Base-by-base conservation (phyloP, 2,113 vertebrate species). In the Corynorhinus townsendii region DNA sequence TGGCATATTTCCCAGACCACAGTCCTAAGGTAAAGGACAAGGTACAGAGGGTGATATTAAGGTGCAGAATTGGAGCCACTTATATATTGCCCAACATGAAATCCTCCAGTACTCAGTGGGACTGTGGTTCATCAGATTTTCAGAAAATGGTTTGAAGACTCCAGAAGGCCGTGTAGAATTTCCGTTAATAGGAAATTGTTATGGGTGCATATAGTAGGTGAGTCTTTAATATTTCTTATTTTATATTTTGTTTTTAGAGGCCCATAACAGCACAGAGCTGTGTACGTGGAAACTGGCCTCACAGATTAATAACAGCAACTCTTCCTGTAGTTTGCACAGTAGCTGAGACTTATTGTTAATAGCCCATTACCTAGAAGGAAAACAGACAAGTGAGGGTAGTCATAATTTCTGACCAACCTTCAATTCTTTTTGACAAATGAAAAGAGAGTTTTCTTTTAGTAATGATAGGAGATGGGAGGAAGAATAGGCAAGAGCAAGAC, bases 181-280 rank as follows among this genome's bases (percentile, higher is more conserved):
- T 97, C 96, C 97, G 98, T 97, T 98, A 97, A 99, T 99, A 99
- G 99, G 99, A 96, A 99, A 98, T 98, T 99, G 99, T 98, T 98
- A 98, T 99, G 98, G 99, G 99, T 98, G 98, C 99, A 90, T 98
- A 99, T 97, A 99, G 98, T 96, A 98, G 99, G 99, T 99, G 99
- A 99, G 99, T 98, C 95, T 93, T 43, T 38, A 45, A 90, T 79
- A 22, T 84, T 95, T 95, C 93, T 97, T 97, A 87, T 90, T 94
- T 93, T 93, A 69, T 97, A 76, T 96, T 88, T 95, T 92, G 56
- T 98, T 97, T 95, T 94, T 94, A 94, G 82, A 96, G 95, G 84
- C 3, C 89, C 87, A 95, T 97, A 84, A 93, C 84, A 97, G 82
- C 88, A 83, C 94, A 93, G 92, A 72, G 85, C 68, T 95, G 24